Evolutionary conservation across 2,113 vertebrate species (phyloP), one percentile per base, ranked within the genome.

Genomic region (Dicrurus megarhynchus): DNA sequence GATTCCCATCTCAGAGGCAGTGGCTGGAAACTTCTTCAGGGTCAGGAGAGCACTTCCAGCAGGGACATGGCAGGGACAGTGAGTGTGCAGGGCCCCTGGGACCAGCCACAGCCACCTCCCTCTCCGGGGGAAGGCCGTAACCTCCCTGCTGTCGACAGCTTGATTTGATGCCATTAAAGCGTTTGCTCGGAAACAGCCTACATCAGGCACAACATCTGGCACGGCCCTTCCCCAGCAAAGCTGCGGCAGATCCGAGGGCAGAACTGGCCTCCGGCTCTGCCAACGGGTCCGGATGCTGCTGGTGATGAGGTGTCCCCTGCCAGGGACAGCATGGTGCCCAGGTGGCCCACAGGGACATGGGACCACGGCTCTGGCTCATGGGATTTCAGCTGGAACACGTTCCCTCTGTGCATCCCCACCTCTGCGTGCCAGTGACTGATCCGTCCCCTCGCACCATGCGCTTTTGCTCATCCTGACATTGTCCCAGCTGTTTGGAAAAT

Each of bases 201-300:
- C 93, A 83, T 89, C 94, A 95, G 94, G 95, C 69, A 55, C 90
- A 93, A 73, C 97, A 97, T 94, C 97, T 95, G 96, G 49, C 81
- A 37, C 4, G 3, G 83, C 79, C 89, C 80, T 88, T 77, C 93
- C 50, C 82, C 7, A 1, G 75, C 86, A 73, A 32, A 28, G 33
- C 95, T 33, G 44, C 12, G 9, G 83, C 44, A 21, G 8, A 83
- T 71, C 78, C 2, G 2, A 37, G 35, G 68, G 86, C 68, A 65
- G 63, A 69, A 63, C 86, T 53, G 73, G 59, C 79, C 86, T 56
- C 67, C 0, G 11, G 60, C 70, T 33, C 84, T 76, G 59, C 63
- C 3, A 18, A 0, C 7, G 4, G 69, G 9, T 53, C 61, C 0
- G 2, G 70, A 67, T 30, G 80, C 76, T 86, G 80, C 76, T 30